A percentile compares a stretch with the other conserved stretches of the same genome.
Conservation (phyloP, 2,113 vertebrate genomes). For the Rhinichthys klamathensis region DNA sequence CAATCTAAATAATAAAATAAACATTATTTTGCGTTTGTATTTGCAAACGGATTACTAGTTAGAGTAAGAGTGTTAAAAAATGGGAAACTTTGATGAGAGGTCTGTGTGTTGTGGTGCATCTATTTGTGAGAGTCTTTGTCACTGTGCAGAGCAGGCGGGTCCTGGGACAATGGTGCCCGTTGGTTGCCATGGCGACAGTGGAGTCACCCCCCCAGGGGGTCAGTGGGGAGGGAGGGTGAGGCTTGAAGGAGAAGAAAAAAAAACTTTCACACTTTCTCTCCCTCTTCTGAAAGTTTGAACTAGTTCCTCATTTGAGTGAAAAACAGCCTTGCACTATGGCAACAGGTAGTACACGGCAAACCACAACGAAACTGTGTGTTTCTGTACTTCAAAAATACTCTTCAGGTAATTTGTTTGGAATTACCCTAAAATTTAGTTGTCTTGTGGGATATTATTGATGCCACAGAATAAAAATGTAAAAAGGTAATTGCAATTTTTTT, state of each 20-base stretch:
- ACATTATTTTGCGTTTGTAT: not conserved
- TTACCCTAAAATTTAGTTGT: not conserved
- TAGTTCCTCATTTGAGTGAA: constrained; percentile 24
- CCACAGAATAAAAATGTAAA: not conserved
- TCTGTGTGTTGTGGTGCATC: constrained; percentile 60
- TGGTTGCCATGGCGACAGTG: constrained; percentile 79
- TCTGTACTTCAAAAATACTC: not conserved
- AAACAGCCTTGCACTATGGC: constrained; percentile 21
- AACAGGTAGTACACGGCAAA: constrained; percentile 19
- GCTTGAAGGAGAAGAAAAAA: constrained; percentile 68
- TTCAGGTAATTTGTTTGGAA: not conserved
- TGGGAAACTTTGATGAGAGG: constrained; percentile 54
- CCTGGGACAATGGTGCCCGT: constrained; percentile 80
- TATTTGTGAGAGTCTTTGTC: constrained; percentile 69
- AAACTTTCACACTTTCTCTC: constrained; percentile 71
- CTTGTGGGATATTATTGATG: not conserved
- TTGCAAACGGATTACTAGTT: not conserved
- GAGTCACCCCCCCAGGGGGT: constrained; percentile 66
- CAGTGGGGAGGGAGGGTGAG: constrained; percentile 70
- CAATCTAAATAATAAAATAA: not conserved
- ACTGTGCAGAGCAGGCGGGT: constrained; percentile 78
- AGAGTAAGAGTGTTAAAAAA: constrained; percentile 45
- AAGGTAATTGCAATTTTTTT: not conserved
- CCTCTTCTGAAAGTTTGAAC: constrained; percentile 21
- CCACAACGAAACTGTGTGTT: constrained; percentile 25